Conservation (phyloP, 1,140 invertebrate species). For the Eupristina koningsbergeri region DNA sequence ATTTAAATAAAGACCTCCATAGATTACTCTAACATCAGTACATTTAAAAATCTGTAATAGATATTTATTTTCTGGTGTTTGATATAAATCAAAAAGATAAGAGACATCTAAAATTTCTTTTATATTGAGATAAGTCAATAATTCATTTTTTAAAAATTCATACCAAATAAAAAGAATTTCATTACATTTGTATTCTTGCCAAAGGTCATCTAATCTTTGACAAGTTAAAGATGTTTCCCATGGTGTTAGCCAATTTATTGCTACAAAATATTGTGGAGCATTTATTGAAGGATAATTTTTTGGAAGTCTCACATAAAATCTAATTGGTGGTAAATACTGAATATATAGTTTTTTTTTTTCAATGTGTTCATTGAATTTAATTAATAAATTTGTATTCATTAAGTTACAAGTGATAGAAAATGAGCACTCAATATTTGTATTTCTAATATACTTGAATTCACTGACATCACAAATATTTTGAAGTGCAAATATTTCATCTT, state of each 20-base stretch:
- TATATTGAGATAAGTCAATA: slow-evolving; percentile 62
- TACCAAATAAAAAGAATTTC: slow-evolving; percentile 75
- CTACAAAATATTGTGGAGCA: slow-evolving; percentile 51
- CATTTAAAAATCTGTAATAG: slow-evolving; percentile 20
- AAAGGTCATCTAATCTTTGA: slow-evolving; percentile 69
- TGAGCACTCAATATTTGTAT: slow-evolving; percentile 35
- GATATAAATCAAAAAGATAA: slow-evolving; percentile 42
- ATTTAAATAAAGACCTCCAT: slow-evolving; percentile 37
- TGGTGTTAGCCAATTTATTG: slow-evolving; percentile 51
- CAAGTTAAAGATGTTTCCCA: slow-evolving; percentile 56
- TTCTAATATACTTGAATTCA: slow-evolving; percentile 50
- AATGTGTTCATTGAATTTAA: not conserved
- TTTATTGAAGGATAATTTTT: slow-evolving; percentile 51
- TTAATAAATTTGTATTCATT: not conserved
- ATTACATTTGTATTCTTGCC: slow-evolving; percentile 70
- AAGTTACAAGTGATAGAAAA: slow-evolving; percentile 32
- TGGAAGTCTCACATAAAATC: slow-evolving; percentile 46
- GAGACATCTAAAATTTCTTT: slow-evolving; percentile 53
- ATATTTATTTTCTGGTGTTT: slow-evolving; percentile 19
- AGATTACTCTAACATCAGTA: slow-evolving; percentile 51
- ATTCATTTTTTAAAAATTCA: slow-evolving; percentile 73
- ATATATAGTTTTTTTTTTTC: slow-evolving; percentile 21
- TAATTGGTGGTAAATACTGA: slow-evolving; percentile 54
- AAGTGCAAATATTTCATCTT: slow-evolving; percentile 53
- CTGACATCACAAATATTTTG: slow-evolving; percentile 51